These are phyloP conservation scores for Catocala sponsa DNA, from an alignment of 2,888 invertebrate genomes.

Conservation along the genomic window DNA sequence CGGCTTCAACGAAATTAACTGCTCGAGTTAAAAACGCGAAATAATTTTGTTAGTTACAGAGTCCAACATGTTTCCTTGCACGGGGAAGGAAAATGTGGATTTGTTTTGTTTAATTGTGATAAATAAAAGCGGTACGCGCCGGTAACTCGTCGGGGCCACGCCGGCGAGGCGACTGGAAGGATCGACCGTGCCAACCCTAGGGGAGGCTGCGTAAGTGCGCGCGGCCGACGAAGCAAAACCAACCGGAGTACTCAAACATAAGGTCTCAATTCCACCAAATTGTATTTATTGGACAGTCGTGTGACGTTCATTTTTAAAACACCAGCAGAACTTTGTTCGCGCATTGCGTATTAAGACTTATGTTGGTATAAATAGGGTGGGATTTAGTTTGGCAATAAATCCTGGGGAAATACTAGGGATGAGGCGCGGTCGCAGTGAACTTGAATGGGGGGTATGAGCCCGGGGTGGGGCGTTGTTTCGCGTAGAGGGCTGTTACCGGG, in stretches of 20 bases:
- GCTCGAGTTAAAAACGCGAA: constrained; percentile 80
- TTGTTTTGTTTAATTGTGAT: constrained; percentile 65
- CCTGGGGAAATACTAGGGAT: constrained; percentile 67
- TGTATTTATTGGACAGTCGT: constrained; percentile 59
- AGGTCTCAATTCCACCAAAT: constrained; percentile 56
- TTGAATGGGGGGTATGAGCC: constrained; percentile 71
- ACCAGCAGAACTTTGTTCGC: constrained; percentile 52
- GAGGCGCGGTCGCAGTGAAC: constrained; percentile 73
- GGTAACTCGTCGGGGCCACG: constrained; percentile 80
- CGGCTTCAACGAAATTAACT: constrained; percentile 78
- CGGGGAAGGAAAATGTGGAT: constrained; percentile 79
- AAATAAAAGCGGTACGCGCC: constrained; percentile 61
- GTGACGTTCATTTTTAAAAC: constrained; percentile 57
- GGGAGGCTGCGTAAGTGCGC: constrained; percentile 86
- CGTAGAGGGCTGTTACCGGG: constrained; percentile 70
- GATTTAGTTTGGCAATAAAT: constrained; percentile 49
- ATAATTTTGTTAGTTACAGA: constrained; percentile 53
- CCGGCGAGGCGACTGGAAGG: constrained; percentile 85
- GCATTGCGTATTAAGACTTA: constrained; percentile 53
- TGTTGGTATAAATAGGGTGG: constrained; percentile 45
- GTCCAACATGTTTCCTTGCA: constrained; percentile 76
- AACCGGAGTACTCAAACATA: constrained; percentile 54
- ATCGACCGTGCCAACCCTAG: constrained; percentile 84
- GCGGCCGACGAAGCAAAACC: constrained; percentile 49
- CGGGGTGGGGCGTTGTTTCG: constrained; percentile 76